Base-by-base conservation (phyloP, 2,888 invertebrate species). In the Odontomyia ornata region DNA sequence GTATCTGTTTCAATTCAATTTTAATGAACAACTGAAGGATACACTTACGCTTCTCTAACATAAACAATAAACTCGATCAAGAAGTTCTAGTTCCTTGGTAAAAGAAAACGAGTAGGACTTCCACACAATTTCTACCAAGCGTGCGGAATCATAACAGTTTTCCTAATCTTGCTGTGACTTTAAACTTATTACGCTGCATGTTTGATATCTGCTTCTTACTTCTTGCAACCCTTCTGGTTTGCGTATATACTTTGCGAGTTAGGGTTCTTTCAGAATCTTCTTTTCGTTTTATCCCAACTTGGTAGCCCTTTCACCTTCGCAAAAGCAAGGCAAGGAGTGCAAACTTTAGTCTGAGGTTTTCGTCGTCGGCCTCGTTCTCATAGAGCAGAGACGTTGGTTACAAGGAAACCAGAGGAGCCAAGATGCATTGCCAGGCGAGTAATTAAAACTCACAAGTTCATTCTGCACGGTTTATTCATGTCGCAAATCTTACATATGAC, bases 371-470 rank as follows among this genome's bases (percentile, higher is more conserved):
- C 75, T 62, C 75, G 64, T 64, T 75, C 18, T 18, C 13, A 21
- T 27, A 21, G 21, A 64, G 27, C 21, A 27, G 75, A 62, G 52
- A 67, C 56, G 57, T 43, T 76, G 57, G 76, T 36, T 36, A 9
- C 36, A 76, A 76, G 76, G 76, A 76, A 69, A 46, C 76, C 36
- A 69, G 60, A 73, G 56, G 60, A 56, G 30, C 76, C 69, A 79
- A 79, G 78, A 78, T 78, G 79, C 79, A 80, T 77, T 80, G 78
- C 77, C 75, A 60, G 77, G 76, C 76, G 76, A 80, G 80, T 80
- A 80, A 80, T 80, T 80, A 80, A 80, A 80, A 80, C 76, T 80
- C 79, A 80, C 79, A 80, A 80, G 79, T 80, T 79, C 79, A 78
- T 79, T 80, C 77, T 79, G 79, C 77, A 77, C 78, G 77, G 78